Conservation (phyloP, 2,113 vertebrate genomes). For the Dicrurus megarhynchus region DNA sequence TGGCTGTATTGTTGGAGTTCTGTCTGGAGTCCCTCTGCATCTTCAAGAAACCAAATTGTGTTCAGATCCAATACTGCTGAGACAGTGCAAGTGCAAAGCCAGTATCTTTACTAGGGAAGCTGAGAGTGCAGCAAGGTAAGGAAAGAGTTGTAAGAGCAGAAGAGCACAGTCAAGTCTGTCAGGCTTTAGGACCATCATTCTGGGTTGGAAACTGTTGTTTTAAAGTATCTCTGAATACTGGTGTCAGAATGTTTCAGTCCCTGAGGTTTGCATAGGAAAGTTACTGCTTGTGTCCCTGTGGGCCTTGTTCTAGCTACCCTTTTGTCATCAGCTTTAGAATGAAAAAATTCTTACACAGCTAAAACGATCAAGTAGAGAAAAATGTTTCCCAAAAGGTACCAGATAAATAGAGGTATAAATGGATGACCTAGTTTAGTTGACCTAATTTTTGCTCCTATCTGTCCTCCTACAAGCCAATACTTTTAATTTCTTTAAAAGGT, state of each 20-base stretch:
- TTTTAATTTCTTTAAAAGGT: slow-evolving; percentile 28
- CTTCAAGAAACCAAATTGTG: background rate
- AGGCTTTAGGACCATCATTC: background rate
- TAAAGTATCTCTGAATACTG: background rate
- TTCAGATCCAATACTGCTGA: background rate
- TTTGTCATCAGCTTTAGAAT: background rate
- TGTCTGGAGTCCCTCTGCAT: background rate
- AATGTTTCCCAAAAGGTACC: slow-evolving; percentile 15
- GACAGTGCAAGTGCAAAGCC: background rate
- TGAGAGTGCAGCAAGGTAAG: background rate
- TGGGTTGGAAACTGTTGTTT: background rate
- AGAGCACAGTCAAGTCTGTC: background rate
- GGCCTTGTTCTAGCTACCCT: background rate
- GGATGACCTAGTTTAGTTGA: slow-evolving; percentile 43
- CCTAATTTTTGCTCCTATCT: slow-evolving; percentile 15
- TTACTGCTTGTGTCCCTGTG: background rate
- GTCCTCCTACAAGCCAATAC: background rate
- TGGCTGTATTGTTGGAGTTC: background rate
- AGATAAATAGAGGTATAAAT: slow-evolving; percentile 20
- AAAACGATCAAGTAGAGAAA: background rate
- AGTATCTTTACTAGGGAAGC: background rate
- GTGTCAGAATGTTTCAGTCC: background rate
- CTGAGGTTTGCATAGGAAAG: background rate
- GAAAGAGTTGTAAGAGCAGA: background rate
- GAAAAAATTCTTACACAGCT: background rate